These are phyloP conservation scores for Drosophila colorata DNA, from an alignment of 2,888 invertebrate species.

Conservation along the genomic window DNA sequence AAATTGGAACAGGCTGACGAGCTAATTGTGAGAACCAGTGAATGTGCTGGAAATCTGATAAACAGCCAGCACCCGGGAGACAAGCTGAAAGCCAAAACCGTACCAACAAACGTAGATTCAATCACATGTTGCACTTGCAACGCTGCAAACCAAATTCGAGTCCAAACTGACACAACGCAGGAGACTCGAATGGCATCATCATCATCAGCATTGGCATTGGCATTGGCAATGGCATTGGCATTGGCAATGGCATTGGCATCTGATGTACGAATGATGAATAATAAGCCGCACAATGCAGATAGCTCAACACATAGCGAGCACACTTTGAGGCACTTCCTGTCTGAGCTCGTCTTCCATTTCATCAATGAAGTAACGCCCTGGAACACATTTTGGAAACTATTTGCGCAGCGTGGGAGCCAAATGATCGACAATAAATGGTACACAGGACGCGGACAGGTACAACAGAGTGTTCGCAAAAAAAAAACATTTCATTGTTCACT, in stretches of 20 bases:
- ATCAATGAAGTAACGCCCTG: slow-evolving; percentile 59
- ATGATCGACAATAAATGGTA: slow-evolving; percentile 31
- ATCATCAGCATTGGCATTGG: not conserved
- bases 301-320: slow-evolving; percentile 42
- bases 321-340: slow-evolving; percentile 58
- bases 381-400: slow-evolving; percentile 39
- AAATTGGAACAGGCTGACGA: slow-evolving; percentile 45
- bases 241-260: slow-evolving; percentile 29
- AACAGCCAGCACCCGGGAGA: slow-evolving; percentile 23
- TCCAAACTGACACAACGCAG: slow-evolving; percentile 54
- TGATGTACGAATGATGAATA: slow-evolving; percentile 62
- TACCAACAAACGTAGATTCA: slow-evolving; percentile 3
- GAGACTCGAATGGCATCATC: not conserved
- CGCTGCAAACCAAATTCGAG: slow-evolving; percentile 60
- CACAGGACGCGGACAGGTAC: slow-evolving; percentile 59
- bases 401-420: slow-evolving; percentile 74
- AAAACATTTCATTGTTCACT: slow-evolving; percentile 59
- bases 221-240: not conserved
- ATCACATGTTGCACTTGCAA: slow-evolving; percentile 52
- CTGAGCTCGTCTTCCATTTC: slow-evolving; percentile 71
- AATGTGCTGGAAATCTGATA: slow-evolving; percentile 64
- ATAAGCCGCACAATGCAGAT: slow-evolving; percentile 62
- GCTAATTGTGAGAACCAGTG: slow-evolving; percentile 72
- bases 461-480: slow-evolving; percentile 29
- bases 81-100: not conserved